phyloP scores from a whole-genome alignment of 2,113 vertebrate species.

The Takifugu flavidus region DNA sequence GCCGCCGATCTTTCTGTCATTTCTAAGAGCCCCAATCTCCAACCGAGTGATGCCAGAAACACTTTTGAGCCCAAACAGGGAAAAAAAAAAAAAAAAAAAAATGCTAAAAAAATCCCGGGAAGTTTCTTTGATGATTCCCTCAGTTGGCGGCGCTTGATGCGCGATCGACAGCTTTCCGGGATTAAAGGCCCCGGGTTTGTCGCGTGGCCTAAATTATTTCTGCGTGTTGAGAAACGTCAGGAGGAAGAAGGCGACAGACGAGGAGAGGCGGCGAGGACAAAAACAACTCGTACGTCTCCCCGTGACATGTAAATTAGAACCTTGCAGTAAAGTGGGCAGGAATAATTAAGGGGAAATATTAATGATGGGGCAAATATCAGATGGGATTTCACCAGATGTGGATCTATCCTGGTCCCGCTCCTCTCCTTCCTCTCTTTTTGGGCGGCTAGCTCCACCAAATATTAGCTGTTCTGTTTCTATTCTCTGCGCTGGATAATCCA shows the following conservation, averaged over 20 bases:
- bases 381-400: conserved; percentile 73
- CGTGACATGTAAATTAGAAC: conserved; percentile 64
- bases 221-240: conserved; percentile 10
- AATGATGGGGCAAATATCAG: conserved; percentile 65
- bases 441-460: too few species aligned
- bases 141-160: conserved; percentile 32
- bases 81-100: conserved; percentile 16
- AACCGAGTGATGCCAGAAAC: neutral
- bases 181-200: conserved; percentile 37
- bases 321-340: conserved; percentile 63
- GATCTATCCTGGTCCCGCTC: conserved; percentile 58
- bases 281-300: conserved; percentile 70
- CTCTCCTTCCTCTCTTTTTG: conserved; percentile 53
- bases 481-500: conserved; percentile 2
- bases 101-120: conserved; percentile 1
- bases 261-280: conserved; percentile 23
- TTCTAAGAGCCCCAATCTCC: neutral
- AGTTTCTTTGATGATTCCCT: conserved; percentile 27
- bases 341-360: conserved; percentile 77
- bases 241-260: conserved; percentile 21
- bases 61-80: neutral
- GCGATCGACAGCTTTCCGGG: conserved; percentile 28
- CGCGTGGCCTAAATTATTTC: conserved; percentile 35
- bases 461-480: conserved; percentile 13
- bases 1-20: conserved; percentile 26